Conservation (phyloP, 2,888 invertebrate genomes). For the Ophion ventricosus region DNA sequence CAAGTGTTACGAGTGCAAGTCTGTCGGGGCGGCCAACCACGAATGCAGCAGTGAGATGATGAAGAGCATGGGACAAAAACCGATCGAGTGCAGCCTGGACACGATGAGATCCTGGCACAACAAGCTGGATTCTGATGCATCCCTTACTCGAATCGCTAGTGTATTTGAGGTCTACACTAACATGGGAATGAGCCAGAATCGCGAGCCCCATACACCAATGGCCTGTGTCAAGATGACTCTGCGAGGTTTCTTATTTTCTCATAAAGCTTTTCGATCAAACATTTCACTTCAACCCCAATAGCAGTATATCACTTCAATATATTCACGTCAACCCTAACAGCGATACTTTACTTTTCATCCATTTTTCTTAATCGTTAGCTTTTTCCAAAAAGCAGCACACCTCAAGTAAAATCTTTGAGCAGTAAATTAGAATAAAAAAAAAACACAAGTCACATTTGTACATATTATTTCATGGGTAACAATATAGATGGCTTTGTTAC, state of each 20-base stretch:
- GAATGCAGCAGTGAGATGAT: constrained; percentile 71
- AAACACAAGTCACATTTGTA: no score
- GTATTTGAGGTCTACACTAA: constrained; percentile 73
- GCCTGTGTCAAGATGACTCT: constrained; percentile 76
- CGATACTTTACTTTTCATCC: no score
- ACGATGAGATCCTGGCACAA: constrained; percentile 69
- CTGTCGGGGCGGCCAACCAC: constrained; percentile 63
- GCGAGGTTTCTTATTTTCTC: constrained; percentile 66
- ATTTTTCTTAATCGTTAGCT: no score
- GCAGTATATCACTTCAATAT: no score
- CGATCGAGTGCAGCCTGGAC: constrained; percentile 70
- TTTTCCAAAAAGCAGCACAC: no score
- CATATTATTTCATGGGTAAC: no score
- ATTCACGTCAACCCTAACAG: no score
- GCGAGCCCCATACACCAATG: constrained; percentile 55
- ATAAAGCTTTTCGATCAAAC: background rate
- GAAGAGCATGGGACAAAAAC: constrained; percentile 44
- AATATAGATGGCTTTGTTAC: no score
- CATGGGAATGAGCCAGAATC: background rate
- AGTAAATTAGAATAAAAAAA: no score
- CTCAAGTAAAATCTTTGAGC: no score
- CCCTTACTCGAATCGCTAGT: constrained; percentile 62
- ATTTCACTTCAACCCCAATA: no score
- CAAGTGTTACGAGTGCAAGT: constrained; percentile 77
- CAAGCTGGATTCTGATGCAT: constrained; percentile 54